phyloP scores from a whole-genome alignment of 2,113 vertebrate genomes.

The Lophura nycthemera region DNA sequence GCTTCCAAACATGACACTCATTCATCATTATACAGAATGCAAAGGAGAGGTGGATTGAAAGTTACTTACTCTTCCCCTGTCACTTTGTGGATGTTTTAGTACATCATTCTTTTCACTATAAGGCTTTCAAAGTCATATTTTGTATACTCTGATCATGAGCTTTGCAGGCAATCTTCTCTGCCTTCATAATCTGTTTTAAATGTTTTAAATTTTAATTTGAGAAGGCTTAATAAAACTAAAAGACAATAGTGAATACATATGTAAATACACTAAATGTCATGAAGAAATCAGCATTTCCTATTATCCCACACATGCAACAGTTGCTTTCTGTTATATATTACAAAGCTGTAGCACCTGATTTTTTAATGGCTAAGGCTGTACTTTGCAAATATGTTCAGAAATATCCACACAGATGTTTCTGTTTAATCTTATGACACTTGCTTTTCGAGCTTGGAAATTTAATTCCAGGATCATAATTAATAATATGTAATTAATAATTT shows the following conservation, averaged over 20 bases:
- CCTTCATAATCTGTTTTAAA: neutral
- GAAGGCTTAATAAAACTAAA: neutral
- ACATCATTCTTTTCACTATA: neutral
- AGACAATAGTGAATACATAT: conserved; percentile 8
- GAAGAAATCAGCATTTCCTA: neutral
- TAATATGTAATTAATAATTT: conserved; percentile 74
- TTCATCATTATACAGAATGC: neutral
- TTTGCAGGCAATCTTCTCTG: neutral
- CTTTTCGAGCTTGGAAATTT: conserved; percentile 75
- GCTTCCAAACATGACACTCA: accelerated
- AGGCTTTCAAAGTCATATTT: neutral
- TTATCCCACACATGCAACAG: neutral
- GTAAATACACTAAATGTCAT: neutral
- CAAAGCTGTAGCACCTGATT: conserved; percentile 21
- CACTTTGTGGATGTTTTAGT: neutral
- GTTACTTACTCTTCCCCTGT: neutral
- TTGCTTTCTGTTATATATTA: conserved; percentile 6
- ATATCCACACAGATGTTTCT: conserved; percentile 83
- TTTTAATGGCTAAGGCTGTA: neutral
- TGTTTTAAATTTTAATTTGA: neutral
- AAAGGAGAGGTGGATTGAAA: neutral
- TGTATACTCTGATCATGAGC: neutral
- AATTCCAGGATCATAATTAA: conserved; percentile 81
- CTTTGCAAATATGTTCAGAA: conserved; percentile 67
- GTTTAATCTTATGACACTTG: conserved; percentile 75